These are phyloP conservation scores for Mythimna lalbum DNA, from an alignment of 2,888 invertebrate species.

Conservation along the genomic window DNA sequence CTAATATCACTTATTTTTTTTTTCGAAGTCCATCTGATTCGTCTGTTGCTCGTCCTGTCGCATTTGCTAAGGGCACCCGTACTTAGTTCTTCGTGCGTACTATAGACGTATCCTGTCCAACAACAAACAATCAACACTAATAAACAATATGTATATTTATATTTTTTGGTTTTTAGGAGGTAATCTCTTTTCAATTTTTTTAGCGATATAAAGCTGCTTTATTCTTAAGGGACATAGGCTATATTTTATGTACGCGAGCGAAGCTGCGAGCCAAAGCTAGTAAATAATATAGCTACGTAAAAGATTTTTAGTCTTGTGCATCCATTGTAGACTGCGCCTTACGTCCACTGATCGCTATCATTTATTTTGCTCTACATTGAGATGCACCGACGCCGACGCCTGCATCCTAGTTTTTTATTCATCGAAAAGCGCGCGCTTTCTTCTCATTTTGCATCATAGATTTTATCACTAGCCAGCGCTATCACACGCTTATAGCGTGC, in stretches of 20 bases:
- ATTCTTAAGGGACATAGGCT: no score
- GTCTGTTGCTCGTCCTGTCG: no score
- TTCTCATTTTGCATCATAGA: constrained; percentile 41
- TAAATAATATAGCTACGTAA: background rate
- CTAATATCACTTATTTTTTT: no score
- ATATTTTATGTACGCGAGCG: no score
- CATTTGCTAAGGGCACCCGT: background rate
- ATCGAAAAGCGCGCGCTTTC: constrained; percentile 57
- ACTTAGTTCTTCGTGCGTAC: background rate
- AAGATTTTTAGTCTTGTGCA: background rate
- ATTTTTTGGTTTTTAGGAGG: no score
- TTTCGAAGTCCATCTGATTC: background rate
- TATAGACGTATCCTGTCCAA: background rate
- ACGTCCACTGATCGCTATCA: constrained; percentile 45
- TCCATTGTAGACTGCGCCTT: constrained; percentile 38
- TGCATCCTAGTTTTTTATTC: constrained; percentile 63
- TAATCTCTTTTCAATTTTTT: no score
- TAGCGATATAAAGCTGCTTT: no score
- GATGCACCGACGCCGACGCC: constrained; percentile 45
- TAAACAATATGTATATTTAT: no score
- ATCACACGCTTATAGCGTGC: constrained; percentile 6
- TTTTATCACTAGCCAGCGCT: constrained; percentile 11
- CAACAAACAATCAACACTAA: background rate
- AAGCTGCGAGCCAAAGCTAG: no score
- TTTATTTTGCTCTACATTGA: constrained; percentile 59